Base-by-base conservation (phyloP, 1,140 invertebrate genomes). In the Lucilia sericata region DNA sequence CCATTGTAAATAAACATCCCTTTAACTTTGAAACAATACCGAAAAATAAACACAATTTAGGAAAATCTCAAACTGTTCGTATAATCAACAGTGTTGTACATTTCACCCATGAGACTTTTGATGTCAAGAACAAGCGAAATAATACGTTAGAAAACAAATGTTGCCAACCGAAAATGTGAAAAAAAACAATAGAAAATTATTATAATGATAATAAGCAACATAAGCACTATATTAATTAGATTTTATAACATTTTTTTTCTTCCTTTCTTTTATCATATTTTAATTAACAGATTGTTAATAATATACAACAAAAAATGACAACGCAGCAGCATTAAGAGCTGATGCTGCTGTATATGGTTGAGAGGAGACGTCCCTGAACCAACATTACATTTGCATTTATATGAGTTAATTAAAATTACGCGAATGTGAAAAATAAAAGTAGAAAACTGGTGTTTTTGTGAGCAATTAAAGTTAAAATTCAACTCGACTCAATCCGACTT, bases 381-480 rank as follows among this genome's bases (percentile, higher is more conserved):
- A 76, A 42, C 74, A n/a, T 76, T 76, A 76, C 74, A 76, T 76
- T 76, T 76, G 74, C 74, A 76, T 76, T 76, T 76, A 76, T 76
- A 76, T 76, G 74, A 76, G 74, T 76, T 76, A 76, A 76, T 76
- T 76, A 76, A 76, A 76, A 76, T 76, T 42, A 76, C 74, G 74
- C 34, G n/a, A 76, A 76, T 76, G 74, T 76, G 13, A 55, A 55
- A 55, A 55, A n/a, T 55, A 55, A 55, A 55, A 55, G 17, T 55
- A 17, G 51, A 74, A 30, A 30, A 74, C 17, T 42, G 74, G 74
- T 76, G 74, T 76, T 42, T 42, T 76, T 76, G 74, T 36, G 74
- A 21, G 74, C 74, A 76, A 76, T 76, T 76, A 76, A 76, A 76
- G 74, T 76, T 76, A 76, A 76, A 76, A 47, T 76, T 76, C 74